Evolutionary conservation across 2,113 vertebrate species (phyloP), one percentile per base, ranked within the genome.

Genomic region (Raja brachyura): DNA sequence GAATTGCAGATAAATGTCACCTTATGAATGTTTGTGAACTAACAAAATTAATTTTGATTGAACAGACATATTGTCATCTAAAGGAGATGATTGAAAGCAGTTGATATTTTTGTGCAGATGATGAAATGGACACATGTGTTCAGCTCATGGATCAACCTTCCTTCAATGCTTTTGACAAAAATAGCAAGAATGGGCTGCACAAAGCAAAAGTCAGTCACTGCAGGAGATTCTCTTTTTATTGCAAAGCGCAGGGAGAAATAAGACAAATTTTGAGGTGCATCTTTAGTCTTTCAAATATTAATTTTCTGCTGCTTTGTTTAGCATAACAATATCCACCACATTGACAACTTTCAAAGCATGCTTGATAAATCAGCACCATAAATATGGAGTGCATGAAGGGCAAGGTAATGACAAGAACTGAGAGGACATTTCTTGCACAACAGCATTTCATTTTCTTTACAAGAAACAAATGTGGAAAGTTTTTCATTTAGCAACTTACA

Each of bases 161-260:
- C 18, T 70, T 9, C 7, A 90, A 90, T 73, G 81, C 20, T 25
- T 11, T 4, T 31, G 39, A 31, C 28, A 88, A 25, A n/a, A 63
- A 7, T 63, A 7, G 16, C 39, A 48, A 94, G 70, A 93, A 56
- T 94, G 81, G 93, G 93, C 95, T 93, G 94, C 79, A 93, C 88
- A 94, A 95, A 94, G 94, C 94, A 95, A 92, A 95, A 95, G 95
- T 93, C 90, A 94, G 93, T 86, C 33, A 94, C 93, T 93, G 81
- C 93, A 94, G 94, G 94, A 94, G 95, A 95, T 95, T 95, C 95
- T 94, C 93, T 94, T 95, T 92, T 95, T 95, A 93, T 31, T 94
- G 90, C 78, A 93, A 93, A 0, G 3, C 63, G 94, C 56, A 94
- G 75, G 61, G 74, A 94, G 93, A 96, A 94, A 94, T 93, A 93